phyloP scores from a whole-genome alignment of 1,140 invertebrate genomes.

The Trypoxylus dichotomus region DNA sequence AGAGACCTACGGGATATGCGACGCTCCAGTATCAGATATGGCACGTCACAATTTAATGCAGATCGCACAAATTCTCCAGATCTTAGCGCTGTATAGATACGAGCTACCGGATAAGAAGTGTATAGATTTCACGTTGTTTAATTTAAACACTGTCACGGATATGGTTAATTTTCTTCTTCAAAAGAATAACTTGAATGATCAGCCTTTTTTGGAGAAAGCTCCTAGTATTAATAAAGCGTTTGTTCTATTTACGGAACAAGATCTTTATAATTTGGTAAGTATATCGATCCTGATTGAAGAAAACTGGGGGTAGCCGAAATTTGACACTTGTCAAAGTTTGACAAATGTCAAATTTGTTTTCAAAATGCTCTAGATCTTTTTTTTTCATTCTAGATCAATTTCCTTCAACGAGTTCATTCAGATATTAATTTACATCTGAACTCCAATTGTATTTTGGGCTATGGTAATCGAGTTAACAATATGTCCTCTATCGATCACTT shows the following conservation, averaged over 20 bases:
- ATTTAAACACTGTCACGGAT: constrained; percentile 74
- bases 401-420: constrained; percentile 55
- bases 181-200: constrained; percentile 58
- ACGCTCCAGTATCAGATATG: constrained; percentile 88
- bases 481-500: constrained; percentile 21
- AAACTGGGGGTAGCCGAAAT: too few relatives aligned
- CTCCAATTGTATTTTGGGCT: neutral
- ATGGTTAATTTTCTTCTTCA: constrained; percentile 72
- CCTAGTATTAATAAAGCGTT: constrained; percentile 64
- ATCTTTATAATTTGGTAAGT: constrained; percentile 66
- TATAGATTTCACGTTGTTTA: constrained; percentile 72
- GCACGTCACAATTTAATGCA: constrained; percentile 93
- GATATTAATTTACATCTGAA: constrained; percentile 8
- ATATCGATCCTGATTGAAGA: too few relatives aligned
- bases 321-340: too few relatives aligned
- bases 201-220: constrained; percentile 60
- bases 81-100: constrained; percentile 81
- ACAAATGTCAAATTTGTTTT: neutral
- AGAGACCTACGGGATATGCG: constrained; percentile 93
- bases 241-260: constrained; percentile 68
- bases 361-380: constrained; percentile 9
- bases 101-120: constrained; percentile 75
- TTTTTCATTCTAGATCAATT: constrained; percentile 53
- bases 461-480: constrained; percentile 15
- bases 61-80: constrained; percentile 88